Percentiles rank a stretch among this genome's conserved stretches.
phyloP scores from a whole-genome alignment of 2,797 vertebrate genomes.

The Hephaestus fuliginosus region DNA sequence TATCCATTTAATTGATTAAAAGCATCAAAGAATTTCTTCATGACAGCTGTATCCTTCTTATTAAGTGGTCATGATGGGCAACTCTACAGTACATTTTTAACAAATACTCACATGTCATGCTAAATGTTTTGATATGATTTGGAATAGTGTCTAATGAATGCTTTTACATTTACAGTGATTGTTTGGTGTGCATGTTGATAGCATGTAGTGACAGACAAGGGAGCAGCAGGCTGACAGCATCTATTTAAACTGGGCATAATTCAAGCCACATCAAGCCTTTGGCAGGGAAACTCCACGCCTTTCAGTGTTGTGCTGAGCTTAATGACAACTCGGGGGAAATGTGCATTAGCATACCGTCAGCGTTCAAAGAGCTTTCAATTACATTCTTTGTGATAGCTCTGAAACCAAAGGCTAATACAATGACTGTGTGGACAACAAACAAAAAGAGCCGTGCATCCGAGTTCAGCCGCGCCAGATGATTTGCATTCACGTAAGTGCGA shows the following conservation, averaged over 20 bases:
- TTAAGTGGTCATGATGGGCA: not conserved
- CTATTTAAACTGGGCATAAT: conserved; percentile 45
- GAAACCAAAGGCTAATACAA: conserved; percentile 50
- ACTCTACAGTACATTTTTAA: not conserved
- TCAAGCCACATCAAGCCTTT: conserved; percentile 57
- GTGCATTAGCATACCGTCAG: conserved; percentile 60
- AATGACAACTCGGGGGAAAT: conserved; percentile 72
- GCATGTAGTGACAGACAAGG: conserved; percentile 34
- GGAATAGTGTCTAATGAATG: conserved; percentile 19
- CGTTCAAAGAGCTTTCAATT: conserved; percentile 62
- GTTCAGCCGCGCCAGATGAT: conserved; percentile 3
- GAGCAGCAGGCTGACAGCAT: conserved; percentile 42
- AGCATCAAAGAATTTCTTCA: not conserved
- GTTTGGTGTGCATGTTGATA: conserved; percentile 20
- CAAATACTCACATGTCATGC: not conserved
- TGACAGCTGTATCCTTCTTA: not conserved
- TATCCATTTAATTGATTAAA: not conserved
- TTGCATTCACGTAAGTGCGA: not conserved
- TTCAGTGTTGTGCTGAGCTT: conserved; percentile 53
- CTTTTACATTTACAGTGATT: conserved; percentile 17
- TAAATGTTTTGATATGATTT: conserved; percentile 12
- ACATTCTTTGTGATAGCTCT: conserved; percentile 41
- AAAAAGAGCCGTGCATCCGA: conserved; percentile 14
- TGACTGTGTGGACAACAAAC: conserved; percentile 35
- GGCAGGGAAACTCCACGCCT: conserved; percentile 48